Percentiles rank a stretch among this genome's conserved stretches.
Evolutionary conservation across 2,113 vertebrate species (phyloP).

Genomic region (Naja naja): DNA sequence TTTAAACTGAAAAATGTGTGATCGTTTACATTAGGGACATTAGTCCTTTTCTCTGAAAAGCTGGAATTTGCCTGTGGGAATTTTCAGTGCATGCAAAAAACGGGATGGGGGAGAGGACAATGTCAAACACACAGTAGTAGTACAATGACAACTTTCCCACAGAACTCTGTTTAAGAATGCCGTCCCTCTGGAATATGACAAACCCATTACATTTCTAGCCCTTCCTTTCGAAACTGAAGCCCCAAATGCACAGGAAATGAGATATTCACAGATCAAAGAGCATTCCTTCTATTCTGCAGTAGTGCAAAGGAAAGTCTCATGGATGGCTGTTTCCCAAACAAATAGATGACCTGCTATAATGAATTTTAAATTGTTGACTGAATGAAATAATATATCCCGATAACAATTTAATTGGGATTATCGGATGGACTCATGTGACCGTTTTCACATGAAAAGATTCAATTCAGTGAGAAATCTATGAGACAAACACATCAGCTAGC

Average conservation of each 20-base stretch:
- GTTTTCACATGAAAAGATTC: background rate
- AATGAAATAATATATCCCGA: background rate
- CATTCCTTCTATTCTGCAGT: background rate
- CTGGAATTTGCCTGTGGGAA: constrained; percentile 11
- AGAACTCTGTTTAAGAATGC: background rate
- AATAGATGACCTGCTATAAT: background rate
- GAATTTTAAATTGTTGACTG: background rate
- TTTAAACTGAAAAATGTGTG: background rate
- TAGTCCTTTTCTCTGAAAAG: background rate
- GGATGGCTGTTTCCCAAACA: background rate
- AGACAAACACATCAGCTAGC: background rate
- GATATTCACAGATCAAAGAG: background rate
- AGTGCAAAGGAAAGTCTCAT: background rate
- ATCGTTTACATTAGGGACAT: background rate
- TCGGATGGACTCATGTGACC: background rate
- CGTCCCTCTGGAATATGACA: background rate
- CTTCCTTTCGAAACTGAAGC: background rate
- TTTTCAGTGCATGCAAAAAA: background rate
- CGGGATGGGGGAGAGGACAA: background rate
- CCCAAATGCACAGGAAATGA: background rate
- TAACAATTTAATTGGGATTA: background rate
- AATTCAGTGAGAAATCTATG: background rate
- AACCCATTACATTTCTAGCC: background rate
- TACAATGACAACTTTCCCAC: constrained; percentile 4
- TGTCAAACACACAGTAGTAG: background rate